Percentiles rank a stretch among this genome's conserved stretches.
These are phyloP conservation scores for Euphydryas editha DNA, from an alignment of 2,888 invertebrate genomes.

Conservation along the genomic window DNA sequence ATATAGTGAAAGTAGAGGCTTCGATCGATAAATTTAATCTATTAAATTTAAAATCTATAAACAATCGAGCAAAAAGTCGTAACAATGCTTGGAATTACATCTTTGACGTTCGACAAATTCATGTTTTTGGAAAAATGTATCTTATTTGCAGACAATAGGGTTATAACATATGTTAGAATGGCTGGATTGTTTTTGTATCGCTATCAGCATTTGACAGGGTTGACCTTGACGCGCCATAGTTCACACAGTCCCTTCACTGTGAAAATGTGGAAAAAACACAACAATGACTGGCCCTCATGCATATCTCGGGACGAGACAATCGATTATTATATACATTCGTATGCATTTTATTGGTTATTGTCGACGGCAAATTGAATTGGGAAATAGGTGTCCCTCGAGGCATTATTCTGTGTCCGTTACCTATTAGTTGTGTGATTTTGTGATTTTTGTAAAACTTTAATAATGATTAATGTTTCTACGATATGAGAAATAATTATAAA, in stretches of 20 bases:
- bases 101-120: slow-evolving; percentile 15
- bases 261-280: slow-evolving; percentile 78
- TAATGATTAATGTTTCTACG: background rate
- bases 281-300: slow-evolving; percentile 76
- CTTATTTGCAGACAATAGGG: slow-evolving; percentile 36
- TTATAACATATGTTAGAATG: slow-evolving; percentile 26
- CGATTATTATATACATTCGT: slow-evolving; percentile 76
- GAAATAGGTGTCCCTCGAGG: slow-evolving; percentile 68
- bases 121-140: slow-evolving; percentile 35
- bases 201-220: slow-evolving; percentile 69
- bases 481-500: background rate
- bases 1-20: slow-evolving; percentile 41
- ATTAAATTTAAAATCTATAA: slow-evolving; percentile 16
- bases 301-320: slow-evolving; percentile 75
- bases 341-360: slow-evolving; percentile 80
- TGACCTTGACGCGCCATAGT: slow-evolving; percentile 76
- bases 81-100: slow-evolving; percentile 22
- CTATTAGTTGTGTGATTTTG: slow-evolving; percentile 46
- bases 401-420: slow-evolving; percentile 50
- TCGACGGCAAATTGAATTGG: slow-evolving; percentile 69
- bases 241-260: slow-evolving; percentile 82
- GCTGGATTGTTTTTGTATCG: slow-evolving; percentile 38
- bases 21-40: slow-evolving; percentile 9
- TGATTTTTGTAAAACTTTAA: slow-evolving; percentile 8
- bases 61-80: slow-evolving; percentile 7